phyloP scores from a whole-genome alignment of 2,113 vertebrate genomes.

The Trematocara stigmaticum region DNA sequence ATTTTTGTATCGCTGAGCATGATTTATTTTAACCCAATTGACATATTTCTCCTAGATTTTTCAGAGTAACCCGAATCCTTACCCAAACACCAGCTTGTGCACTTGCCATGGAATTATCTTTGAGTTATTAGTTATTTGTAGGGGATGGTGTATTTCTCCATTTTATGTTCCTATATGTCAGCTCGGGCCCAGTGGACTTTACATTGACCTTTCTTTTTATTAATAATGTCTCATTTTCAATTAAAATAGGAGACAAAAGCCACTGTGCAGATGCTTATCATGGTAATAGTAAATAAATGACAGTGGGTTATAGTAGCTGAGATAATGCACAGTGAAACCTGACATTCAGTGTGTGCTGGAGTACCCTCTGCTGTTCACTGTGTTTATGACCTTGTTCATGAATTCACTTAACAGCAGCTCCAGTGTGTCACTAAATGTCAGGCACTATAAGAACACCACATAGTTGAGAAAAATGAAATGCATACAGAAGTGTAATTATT shows the following conservation, averaged over 20 bases:
- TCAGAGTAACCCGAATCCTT: neutral
- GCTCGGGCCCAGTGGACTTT: neutral
- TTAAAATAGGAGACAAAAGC: neutral
- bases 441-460: neutral
- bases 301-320: neutral
- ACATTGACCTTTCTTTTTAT: neutral
- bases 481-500: neutral
- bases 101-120: neutral
- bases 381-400: neutral
- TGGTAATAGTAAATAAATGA: neutral
- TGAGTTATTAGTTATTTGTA: neutral
- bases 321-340: neutral
- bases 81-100: neutral
- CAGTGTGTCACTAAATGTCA: neutral
- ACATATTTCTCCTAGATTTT: neutral
- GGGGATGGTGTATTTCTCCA: neutral
- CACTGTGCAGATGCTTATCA: neutral
- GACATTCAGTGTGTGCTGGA: neutral
- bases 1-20: neutral
- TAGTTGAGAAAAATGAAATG: neutral
- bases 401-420: neutral
- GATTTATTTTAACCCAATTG: neutral
- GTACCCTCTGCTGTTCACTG: neutral
- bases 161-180: neutral
- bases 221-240: neutral